These are phyloP conservation scores for Chelon labrosus DNA, from an alignment of 2,797 vertebrate species.

Conservation along the genomic window DNA sequence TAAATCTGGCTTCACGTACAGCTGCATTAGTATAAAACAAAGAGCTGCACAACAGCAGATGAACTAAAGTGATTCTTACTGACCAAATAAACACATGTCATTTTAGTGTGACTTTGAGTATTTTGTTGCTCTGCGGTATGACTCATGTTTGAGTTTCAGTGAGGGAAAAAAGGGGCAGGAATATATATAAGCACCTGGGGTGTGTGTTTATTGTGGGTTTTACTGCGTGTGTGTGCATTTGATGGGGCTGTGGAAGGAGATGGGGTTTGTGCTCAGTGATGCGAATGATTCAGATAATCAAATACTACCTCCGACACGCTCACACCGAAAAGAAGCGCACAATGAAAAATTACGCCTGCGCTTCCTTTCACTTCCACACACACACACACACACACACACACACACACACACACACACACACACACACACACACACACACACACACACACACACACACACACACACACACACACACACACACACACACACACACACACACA, in stretches of 20 bases:
- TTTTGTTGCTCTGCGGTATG: neutral
- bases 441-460: too few relatives aligned
- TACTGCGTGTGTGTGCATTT: neutral
- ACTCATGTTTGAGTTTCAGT: constrained; percentile 8
- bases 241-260: constrained; percentile 39
- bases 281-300: constrained; percentile 67
- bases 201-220: constrained; percentile 7
- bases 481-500: too few relatives aligned
- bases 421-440: too few relatives aligned
- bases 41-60: neutral
- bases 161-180: neutral
- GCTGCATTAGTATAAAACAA: too few relatives aligned
- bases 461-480: too few relatives aligned
- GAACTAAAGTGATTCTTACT: neutral
- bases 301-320: constrained; percentile 48
- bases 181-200: neutral
- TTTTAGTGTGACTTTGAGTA: neutral
- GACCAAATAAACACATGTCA: neutral
- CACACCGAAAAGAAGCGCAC: constrained; percentile 9
- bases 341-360: constrained; percentile 30
- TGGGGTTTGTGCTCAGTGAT: constrained; percentile 53
- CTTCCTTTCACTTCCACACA: constrained; percentile 16
- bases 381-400: neutral
- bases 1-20: too few relatives aligned
- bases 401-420: constrained; percentile 1